Evolutionary conservation across 2,797 vertebrate species (phyloP), one percentile per base, ranked within the genome.

Genomic region (Betta splendens): DNA sequence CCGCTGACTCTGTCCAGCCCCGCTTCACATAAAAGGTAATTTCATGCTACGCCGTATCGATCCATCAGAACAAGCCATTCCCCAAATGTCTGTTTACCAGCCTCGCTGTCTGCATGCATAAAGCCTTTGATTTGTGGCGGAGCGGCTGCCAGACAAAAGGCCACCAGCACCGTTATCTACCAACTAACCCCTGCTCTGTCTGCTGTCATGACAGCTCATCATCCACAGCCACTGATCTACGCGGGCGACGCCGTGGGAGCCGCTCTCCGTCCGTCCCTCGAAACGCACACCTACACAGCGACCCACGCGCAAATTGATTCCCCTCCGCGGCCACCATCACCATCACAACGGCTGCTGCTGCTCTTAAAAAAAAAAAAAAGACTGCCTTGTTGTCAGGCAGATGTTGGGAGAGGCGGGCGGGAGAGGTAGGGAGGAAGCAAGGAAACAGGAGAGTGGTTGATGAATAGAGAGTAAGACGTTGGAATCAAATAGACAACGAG

Each of bases 331-430:
- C 47, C 38, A 38, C 57, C 58, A 54, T 51, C 46, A 46, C 40
- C 40, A 65, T 62, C 46, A 55, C 45, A 37, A 61, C 40, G 21
- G 23, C 60, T 45, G 60, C 59, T 66, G 42, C 68, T 74, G 60
- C 64, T 72, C 57, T 73, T 74, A 29, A 28, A 23, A 40, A 18
- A 23, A 40, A 38, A 58, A 47, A 33, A 13, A 72, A 25, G 64
- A 57, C 64, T 39, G 84, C 77, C 86, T 89, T 91, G 91, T 92
- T 90, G 89, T 89, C 83, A 88, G 90, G 90, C 89, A 91, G 90
- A 91, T 84, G 82, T 86, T 80, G 65, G 65, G 55, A 58, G 72
- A 78, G 58, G 64, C 20, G 42, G 68, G 73, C 28, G 58, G 54
- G 70, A 49, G 75, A 76, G 77, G 53, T 68, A 64, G 22, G 28